Evolutionary conservation across 2,797 vertebrate genomes (phyloP).

Genomic region (Erithacus rubecula): DNA sequence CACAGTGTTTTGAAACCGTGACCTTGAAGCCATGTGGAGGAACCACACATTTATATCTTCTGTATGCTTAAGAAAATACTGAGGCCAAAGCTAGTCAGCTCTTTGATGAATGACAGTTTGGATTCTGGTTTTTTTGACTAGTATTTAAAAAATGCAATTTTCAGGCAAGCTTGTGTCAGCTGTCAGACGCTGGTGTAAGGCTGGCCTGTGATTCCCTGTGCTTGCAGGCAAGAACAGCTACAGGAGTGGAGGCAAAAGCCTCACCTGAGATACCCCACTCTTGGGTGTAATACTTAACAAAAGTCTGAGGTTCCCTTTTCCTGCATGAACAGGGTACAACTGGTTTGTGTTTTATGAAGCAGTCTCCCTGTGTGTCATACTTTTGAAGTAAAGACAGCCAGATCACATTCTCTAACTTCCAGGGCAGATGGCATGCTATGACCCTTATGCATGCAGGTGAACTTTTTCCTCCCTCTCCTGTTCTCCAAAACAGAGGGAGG

Average conservation of each 20-base stretch:
- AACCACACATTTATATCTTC: not conserved
- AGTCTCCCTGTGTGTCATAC: not conserved
- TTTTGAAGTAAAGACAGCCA: not conserved
- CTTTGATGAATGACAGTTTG: not conserved
- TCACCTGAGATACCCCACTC: not conserved
- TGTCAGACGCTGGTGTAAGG: rapidly evolving
- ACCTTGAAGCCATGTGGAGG: not conserved
- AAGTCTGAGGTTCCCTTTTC: not conserved
- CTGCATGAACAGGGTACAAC: not conserved
- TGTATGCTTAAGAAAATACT: not conserved
- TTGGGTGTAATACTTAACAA: not conserved
- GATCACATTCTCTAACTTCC: not conserved
- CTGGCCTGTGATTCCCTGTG: not conserved
- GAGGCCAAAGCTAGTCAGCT: not conserved
- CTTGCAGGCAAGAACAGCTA: not conserved
- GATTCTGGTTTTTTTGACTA: not conserved
- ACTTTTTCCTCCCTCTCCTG: not conserved
- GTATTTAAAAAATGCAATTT: not conserved
- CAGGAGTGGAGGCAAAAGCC: too few relatives aligned
- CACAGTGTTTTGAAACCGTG: rapidly evolving
- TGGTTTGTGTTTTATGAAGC: rapidly evolving
- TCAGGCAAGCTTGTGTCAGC: too few relatives aligned
- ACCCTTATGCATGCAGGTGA: rapidly evolving
- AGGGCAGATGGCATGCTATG: not conserved
- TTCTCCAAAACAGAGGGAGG: not conserved